A percentile compares a stretch with the other conserved stretches of the same genome.
These are phyloP conservation scores for Parauchenoglanis ngamensis DNA, from an alignment of 2,797 vertebrate genomes.

Conservation along the genomic window DNA sequence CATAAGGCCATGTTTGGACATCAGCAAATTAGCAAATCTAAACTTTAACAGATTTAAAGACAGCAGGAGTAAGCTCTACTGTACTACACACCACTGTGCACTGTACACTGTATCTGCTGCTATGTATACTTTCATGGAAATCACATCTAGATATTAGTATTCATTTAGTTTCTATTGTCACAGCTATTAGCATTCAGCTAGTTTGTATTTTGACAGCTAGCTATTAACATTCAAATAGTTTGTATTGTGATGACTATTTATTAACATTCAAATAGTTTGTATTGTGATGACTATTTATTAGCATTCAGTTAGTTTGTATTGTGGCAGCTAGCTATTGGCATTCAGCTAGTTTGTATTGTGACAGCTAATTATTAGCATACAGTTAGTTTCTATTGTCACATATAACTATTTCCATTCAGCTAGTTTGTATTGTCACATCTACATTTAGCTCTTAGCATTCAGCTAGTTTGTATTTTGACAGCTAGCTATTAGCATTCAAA, in stretches of 20 bases:
- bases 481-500: not conserved
- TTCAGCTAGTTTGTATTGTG: not conserved
- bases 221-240: not conserved
- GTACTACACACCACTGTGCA: no score
- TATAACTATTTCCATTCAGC: not conserved
- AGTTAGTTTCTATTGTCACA: not conserved
- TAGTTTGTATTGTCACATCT: not conserved
- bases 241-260: not conserved
- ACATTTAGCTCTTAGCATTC: not conserved
- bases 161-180: not conserved
- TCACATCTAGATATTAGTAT: not conserved
- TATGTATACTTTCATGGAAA: no score
- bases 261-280: not conserved
- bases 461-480: not conserved
- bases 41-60: no score
- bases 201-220: not conserved
- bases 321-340: not conserved
- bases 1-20: not conserved
- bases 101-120: no score
- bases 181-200: not conserved
- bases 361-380: not conserved
- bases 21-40: not conserved
- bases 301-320: not conserved
- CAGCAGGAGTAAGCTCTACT: no score
- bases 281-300: not conserved